phyloP scores from a whole-genome alignment of 2,888 invertebrate genomes.

The Stomorhina lunata region DNA sequence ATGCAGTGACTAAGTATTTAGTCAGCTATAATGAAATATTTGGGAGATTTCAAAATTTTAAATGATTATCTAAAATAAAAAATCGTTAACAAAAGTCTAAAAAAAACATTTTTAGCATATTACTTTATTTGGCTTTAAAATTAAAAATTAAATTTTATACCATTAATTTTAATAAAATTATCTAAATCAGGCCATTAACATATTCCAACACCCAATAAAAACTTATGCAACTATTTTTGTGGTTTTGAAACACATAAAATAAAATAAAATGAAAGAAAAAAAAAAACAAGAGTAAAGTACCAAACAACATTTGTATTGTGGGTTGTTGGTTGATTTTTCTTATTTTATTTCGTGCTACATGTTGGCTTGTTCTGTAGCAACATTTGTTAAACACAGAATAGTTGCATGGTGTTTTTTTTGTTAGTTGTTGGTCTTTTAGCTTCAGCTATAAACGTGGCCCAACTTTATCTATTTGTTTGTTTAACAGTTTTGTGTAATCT shows the following conservation, averaged over 20 bases:
- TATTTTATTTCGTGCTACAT: conserved; percentile 7
- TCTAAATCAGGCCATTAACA: neutral
- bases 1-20: conserved; percentile 3
- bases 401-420: neutral
- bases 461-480: conserved; percentile 59
- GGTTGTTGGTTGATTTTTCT: conserved; percentile 10
- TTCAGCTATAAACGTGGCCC: conserved; percentile 25
- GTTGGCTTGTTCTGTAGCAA: conserved; percentile 4
- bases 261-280: neutral
- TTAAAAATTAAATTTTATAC: too few relatives aligned
- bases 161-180: neutral
- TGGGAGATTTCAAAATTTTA: neutral
- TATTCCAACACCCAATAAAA: neutral
- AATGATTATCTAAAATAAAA: neutral
- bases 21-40: neutral
- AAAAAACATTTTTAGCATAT: too few relatives aligned
- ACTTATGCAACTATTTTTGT: conserved; percentile 23
- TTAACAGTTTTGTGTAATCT: conserved; percentile 43
- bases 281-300: too few relatives aligned
- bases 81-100: too few relatives aligned
- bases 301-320: conserved; percentile 52
- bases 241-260: conserved; percentile 11
- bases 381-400: neutral
- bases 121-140: too few relatives aligned
- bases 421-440: too few relatives aligned